A percentile compares a stretch with the other conserved stretches of the same genome.
phyloP scores from a whole-genome alignment of 2,113 vertebrate species.

The Sander vitreus region DNA sequence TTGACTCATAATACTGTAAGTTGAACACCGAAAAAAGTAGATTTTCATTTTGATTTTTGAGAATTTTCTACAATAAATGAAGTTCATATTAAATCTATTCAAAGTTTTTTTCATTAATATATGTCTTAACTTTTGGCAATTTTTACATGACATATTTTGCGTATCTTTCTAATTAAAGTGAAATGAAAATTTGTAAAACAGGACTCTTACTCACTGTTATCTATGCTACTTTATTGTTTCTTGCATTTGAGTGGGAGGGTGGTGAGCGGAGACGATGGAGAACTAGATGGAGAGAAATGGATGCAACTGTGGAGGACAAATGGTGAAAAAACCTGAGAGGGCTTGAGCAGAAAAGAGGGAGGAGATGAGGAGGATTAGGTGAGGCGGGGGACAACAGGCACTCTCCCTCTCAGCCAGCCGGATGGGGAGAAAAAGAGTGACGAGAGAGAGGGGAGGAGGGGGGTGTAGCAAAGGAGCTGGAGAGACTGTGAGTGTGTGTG shows the following conservation, averaged over 20 bases:
- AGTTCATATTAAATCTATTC: background rate
- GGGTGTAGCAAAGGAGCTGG: conserved; percentile 24
- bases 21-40: background rate
- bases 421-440: conserved; percentile 43
- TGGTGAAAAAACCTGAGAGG: conserved; percentile 16
- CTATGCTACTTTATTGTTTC: background rate
- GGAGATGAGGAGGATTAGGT: conserved; percentile 63
- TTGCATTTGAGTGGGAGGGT: background rate
- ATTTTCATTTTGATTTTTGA: background rate
- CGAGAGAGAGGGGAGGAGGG: conserved; percentile 35
- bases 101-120: background rate
- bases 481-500: conserved; percentile 44
- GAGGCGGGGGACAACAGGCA: conserved; percentile 59
- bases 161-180: conserved; percentile 2
- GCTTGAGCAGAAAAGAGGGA: conserved; percentile 47
- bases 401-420: conserved; percentile 56
- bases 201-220: background rate
- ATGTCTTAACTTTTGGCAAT: background rate
- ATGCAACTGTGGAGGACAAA: conserved; percentile 32
- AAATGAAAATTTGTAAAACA: background rate
- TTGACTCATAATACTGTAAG: background rate
- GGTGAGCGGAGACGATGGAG: background rate
- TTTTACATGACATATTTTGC: background rate
- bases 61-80: background rate
- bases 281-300: conserved; percentile 1